A percentile compares a stretch with the other conserved stretches of the same genome.
These are phyloP conservation scores for Hylia prasina DNA, from an alignment of 2,113 vertebrate species.

Conservation along the genomic window DNA sequence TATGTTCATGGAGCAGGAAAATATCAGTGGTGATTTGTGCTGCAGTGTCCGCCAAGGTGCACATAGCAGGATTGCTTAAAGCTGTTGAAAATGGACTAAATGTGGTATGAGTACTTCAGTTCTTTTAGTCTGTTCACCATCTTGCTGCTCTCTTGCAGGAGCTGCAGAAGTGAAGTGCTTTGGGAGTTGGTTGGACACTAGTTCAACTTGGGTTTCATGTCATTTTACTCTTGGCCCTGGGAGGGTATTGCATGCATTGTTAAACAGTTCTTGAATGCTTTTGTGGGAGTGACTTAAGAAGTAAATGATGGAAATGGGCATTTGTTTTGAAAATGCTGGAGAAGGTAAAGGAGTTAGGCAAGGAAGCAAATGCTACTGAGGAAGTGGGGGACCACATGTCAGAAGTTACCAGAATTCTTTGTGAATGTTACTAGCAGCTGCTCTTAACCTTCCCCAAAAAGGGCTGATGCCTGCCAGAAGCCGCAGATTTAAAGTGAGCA, in stretches of 20 bases:
- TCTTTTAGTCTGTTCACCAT: background rate
- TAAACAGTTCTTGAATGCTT: background rate
- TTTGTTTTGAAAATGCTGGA: background rate
- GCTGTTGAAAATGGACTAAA: background rate
- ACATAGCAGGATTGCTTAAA: background rate
- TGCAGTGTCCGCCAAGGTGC: background rate
- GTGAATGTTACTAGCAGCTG: background rate
- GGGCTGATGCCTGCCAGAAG: background rate
- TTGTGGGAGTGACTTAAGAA: background rate
- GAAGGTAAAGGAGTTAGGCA: background rate
- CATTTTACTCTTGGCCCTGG: background rate
- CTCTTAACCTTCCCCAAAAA: fast-evolving
- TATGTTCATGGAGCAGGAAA: background rate
- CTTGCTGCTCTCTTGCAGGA: background rate
- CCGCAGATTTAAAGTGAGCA: background rate
- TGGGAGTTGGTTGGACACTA: background rate
- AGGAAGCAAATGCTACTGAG: background rate
- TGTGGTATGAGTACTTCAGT: background rate
- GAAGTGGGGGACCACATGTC: background rate
- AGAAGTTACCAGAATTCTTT: background rate
- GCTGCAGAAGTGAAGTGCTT: background rate
- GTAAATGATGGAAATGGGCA: background rate
- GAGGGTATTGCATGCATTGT: background rate
- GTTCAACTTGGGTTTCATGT: background rate
- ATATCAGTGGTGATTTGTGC: background rate